phyloP scores from a whole-genome alignment of 2,113 vertebrate genomes.

The Calypte anna region DNA sequence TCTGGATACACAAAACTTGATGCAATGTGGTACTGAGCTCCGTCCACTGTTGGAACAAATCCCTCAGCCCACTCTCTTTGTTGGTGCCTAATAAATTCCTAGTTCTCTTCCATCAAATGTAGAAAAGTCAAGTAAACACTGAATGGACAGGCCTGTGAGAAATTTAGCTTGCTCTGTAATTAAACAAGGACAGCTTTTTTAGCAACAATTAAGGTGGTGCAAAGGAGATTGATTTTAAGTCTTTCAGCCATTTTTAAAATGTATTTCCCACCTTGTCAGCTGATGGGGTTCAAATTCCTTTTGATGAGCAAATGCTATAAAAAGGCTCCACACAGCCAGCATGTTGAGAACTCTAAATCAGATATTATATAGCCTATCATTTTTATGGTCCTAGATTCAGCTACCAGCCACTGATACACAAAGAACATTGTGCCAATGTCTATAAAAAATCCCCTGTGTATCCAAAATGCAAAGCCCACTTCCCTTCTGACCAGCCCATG shows the following conservation, averaged over 20 bases:
- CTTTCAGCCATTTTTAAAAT: not conserved
- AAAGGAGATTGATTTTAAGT: not conserved
- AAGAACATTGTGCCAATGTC: not conserved
- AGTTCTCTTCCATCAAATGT: not conserved
- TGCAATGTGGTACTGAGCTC: not conserved
- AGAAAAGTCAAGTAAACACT: not conserved
- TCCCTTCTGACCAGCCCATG: not conserved
- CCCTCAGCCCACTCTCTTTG: not conserved
- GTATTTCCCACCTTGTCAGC: not conserved
- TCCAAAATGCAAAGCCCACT: not conserved
- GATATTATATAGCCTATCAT: not conserved
- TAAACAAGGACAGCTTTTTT: not conserved
- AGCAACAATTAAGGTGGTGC: not conserved
- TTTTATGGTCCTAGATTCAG: not conserved
- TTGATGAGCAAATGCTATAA: not conserved
- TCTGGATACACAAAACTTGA: conserved; percentile 3
- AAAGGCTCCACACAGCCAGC: not conserved
- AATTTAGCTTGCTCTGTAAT: not conserved
- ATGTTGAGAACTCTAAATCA: not conserved
- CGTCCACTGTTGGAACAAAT: not conserved
- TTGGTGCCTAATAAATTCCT: not conserved
- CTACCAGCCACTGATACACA: not conserved
- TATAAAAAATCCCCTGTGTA: not conserved
- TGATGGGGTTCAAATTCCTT: not conserved
- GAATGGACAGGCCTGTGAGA: not conserved